Evolutionary conservation across 2,888 invertebrate species (phyloP).

Genomic region (Stenodera caucasica): DNA sequence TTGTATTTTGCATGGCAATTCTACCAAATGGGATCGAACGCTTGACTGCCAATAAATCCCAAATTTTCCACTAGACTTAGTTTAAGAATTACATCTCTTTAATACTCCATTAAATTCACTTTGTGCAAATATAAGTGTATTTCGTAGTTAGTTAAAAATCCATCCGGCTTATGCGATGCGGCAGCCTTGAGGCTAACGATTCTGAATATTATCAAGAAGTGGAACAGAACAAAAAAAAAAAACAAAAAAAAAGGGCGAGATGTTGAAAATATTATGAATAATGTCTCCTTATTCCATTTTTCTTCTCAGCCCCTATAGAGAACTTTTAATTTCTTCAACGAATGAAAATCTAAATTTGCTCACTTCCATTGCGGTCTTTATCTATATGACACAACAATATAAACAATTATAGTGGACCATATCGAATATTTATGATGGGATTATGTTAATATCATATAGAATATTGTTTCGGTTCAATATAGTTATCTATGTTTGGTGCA

Average conservation of each 20-base stretch:
- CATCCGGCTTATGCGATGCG: constrained; percentile 14
- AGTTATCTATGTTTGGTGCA: constrained; percentile 39
- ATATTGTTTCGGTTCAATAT: constrained; percentile 24
- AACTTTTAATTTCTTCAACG: constrained; percentile 44
- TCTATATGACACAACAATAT: too few species aligned
- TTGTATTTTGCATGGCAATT: too few species aligned
- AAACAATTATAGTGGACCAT: constrained; percentile 35
- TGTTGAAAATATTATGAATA: constrained; percentile 33
- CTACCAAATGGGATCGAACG: too few species aligned
- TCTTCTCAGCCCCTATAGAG: too few species aligned
- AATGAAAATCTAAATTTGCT: constrained; percentile 33
- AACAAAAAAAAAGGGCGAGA: too few species aligned
- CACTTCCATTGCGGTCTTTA: constrained; percentile 38
- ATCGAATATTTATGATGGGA: constrained; percentile 10
- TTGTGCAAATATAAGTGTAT: constrained; percentile 21
- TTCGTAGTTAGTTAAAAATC: constrained; percentile 26
- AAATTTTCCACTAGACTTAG: constrained; percentile 16
- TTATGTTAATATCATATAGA: constrained; percentile 1
- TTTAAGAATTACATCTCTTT: constrained; percentile 13
- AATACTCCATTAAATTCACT: constrained; percentile 20
- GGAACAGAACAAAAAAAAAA: too few species aligned
- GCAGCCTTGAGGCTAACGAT: constrained; percentile 6
- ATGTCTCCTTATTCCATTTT: constrained; percentile 34
- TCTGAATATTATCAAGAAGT: too few species aligned
- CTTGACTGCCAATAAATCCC: neutral